Evolutionary conservation across 1,140 invertebrate genomes (phyloP), one percentile per base, ranked within the genome.

Genomic region (Aphaenogaster floridana): DNA sequence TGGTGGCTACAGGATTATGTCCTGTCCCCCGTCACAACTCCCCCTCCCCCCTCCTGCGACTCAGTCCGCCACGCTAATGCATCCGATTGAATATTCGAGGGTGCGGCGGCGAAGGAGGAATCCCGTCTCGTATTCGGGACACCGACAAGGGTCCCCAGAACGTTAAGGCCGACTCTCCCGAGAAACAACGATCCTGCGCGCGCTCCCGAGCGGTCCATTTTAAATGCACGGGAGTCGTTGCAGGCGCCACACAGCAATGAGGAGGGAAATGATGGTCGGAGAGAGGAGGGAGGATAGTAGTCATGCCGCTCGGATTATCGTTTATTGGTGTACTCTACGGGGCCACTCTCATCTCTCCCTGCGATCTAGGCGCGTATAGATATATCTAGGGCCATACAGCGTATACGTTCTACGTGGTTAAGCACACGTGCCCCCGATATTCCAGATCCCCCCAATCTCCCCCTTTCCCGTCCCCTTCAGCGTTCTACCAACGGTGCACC

Each of bases 341-440:
- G 52, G 28, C 48, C 85, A 39, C 72, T 78, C 52, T 81, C 71
- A 84, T 88, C 61, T 80, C 59, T 66, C 66, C 57, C 86, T 72
- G 57, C 80, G 80, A 84, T 84, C 80, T 84, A 84, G 80, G 71
- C 66, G 69, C 69, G 69, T 76, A 76, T 63, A 81, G 71, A 83
- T 87, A 84, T 84, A 87, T 81, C 79, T 84, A 57, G 54, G 34
- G 64, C 42, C 66, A 66, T 87, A 64, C 59, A 72, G 69, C 90
- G 36, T 90, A 78, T 90, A 88, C 72, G 83, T 89, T 89, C 90
- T 90, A 92, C 90, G 90, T 90, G 90, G 90, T 91, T 91, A 91
- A 91, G 90, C 90, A 90, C 91, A 91, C 90, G 91, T 91, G 91
- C 79, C 88, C 88, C 88, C 86, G 91, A 92, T 91, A 92, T 89